Conservation (phyloP, 2,113 vertebrate genomes). For the Salvelinus namaycush region DNA sequence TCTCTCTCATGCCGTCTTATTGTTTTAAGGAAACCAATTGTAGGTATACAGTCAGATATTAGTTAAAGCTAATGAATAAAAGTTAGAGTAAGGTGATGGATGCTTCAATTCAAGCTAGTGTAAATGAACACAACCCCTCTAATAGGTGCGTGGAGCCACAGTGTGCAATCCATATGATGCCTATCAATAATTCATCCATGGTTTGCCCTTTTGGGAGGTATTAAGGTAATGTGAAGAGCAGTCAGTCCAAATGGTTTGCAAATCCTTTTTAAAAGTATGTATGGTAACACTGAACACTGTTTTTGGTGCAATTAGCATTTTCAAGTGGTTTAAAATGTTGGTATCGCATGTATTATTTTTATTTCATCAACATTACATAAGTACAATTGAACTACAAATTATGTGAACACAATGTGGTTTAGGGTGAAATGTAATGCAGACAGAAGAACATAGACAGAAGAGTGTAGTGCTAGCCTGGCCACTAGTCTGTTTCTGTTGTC, state of each 20-base stretch:
- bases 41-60: slow-evolving; percentile 58
- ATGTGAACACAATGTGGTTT: neutral
- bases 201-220: slow-evolving; percentile 74
- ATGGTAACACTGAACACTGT: slow-evolving; percentile 62
- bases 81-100: slow-evolving; percentile 66
- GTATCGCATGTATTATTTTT: neutral
- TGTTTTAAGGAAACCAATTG: slow-evolving; percentile 53
- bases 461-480: neutral
- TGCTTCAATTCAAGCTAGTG: slow-evolving; percentile 58
- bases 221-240: slow-evolving; percentile 76
- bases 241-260: slow-evolving; percentile 71
- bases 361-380: no score
- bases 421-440: neutral
- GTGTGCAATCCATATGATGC: slow-evolving; percentile 71
- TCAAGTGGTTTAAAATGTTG: slow-evolving; percentile 18
- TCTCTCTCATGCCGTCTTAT: slow-evolving; percentile 28
- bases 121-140: slow-evolving; percentile 72
- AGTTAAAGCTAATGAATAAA: slow-evolving; percentile 71
- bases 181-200: slow-evolving; percentile 76
- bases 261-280: slow-evolving; percentile 69
- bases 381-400: no score
- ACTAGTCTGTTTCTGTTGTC: no score
- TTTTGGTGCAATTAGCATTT: slow-evolving; percentile 59
- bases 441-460: neutral
- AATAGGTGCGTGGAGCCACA: slow-evolving; percentile 72